Conservation (phyloP, 2,888 invertebrate species). For the Shargacucullia verbasci region DNA sequence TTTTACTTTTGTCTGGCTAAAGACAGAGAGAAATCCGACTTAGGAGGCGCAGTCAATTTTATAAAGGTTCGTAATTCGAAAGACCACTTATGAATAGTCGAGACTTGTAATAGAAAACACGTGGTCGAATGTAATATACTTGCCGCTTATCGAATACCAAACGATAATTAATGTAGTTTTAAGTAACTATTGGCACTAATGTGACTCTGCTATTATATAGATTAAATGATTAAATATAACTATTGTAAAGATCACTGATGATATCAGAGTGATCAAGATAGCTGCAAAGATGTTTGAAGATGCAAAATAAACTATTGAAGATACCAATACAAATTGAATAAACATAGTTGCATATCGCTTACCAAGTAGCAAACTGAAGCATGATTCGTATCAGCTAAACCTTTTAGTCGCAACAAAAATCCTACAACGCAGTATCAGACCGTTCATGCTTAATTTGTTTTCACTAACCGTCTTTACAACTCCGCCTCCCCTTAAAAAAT, state of each 20-base stretch:
- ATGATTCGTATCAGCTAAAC: conserved; percentile 41
- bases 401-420: conserved; percentile 41
- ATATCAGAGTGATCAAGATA: no score
- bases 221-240: conserved; percentile 23
- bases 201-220: no score
- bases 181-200: conserved; percentile 43
- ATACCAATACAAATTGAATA: no score
- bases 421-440: conserved; percentile 42
- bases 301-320: no score
- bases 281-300: no score
- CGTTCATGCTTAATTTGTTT: conserved; percentile 57
- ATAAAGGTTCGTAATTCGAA: background rate
- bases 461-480: conserved; percentile 58
- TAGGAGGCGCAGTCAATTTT: no score
- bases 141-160: conserved; percentile 44
- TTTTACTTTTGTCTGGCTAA: conserved; percentile 10
- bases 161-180: conserved; percentile 43
- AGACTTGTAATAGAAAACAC: background rate
- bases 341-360: no score
- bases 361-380: conserved; percentile 12
- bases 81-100: no score
- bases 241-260: background rate
- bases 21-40: background rate
- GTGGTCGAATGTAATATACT: conserved; percentile 9
- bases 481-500: conserved; percentile 63